Base-by-base conservation (phyloP, 2,113 vertebrate species). In the Cochlearius cochlearius region DNA sequence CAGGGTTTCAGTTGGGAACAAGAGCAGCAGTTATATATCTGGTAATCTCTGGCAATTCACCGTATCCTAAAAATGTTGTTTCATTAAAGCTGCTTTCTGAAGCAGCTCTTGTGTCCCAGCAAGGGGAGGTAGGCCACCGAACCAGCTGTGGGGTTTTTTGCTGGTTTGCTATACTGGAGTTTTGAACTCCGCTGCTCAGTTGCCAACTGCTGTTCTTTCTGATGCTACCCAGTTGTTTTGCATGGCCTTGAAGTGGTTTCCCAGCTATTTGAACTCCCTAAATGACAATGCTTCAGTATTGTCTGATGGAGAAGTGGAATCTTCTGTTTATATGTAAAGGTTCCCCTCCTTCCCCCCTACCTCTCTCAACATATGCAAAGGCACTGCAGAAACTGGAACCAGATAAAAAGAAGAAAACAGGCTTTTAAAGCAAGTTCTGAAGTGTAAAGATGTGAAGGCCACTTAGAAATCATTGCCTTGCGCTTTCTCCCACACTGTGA, bases 231-330 rank as follows among this genome's bases (percentile, higher is more conserved):
- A 96, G 97, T 98, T 98, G 97, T 98, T 98, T 97, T 94, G 95
- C 90, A 97, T 89, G 91, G 92, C 98, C 98, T 98, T 98, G 98
- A 98, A 98, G 98, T 98, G 98, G 98, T 98, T 98, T 98, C 96
- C 93, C 95, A 97, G 96, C 97, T 98, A 98, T 98, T 98, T 97
- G 94, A 98, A 97, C 92, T 94, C 95, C 86, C 86, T 38, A 90
- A 95, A 97, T 97, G 97, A 98, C 98, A 98, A 97, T 98, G 98
- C 62, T 88, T 95, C 96, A 95, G 98, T 97, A 98, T 97, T 98
- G 97, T 93, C 94, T 75, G 93, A 84, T 86, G 83, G 78, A 95
- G 97, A 98, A 98, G 97, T 97, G 97, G 97, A 98, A 97, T 98
- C 96, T 97, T 97, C 96, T 98, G 98, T 98, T 98, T 98, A 98